phyloP scores from a whole-genome alignment of 2,888 invertebrate species.

The Ctena decussata region DNA sequence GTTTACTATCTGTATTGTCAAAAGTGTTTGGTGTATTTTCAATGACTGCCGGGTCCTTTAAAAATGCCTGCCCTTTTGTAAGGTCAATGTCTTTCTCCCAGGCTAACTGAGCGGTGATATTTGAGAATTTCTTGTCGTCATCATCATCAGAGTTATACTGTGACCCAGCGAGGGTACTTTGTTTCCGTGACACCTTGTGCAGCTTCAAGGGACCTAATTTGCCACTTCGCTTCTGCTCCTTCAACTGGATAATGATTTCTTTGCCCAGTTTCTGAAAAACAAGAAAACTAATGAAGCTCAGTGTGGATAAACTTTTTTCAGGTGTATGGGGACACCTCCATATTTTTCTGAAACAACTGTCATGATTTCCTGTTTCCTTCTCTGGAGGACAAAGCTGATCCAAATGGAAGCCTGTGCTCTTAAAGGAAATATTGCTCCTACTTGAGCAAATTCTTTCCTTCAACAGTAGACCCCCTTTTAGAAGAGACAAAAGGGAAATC shows the following conservation, averaged over 20 bases:
- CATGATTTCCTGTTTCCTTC: too few relatives aligned
- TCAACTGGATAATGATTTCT: conserved; percentile 80
- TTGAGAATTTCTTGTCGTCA: conserved; percentile 70
- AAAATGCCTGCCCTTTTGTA: conserved; percentile 76
- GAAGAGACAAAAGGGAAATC: too few relatives aligned
- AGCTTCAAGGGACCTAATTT: conserved; percentile 68
- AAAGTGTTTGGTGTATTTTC: conserved; percentile 37
- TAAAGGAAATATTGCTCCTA: too few relatives aligned
- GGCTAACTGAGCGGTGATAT: conserved; percentile 89
- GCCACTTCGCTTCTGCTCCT: conserved; percentile 74
- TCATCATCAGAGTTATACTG: conserved; percentile 49
- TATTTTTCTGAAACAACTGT: too few relatives aligned
- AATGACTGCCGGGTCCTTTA: conserved; percentile 60
- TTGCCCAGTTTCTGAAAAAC: conserved; percentile 81
- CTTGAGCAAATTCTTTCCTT: too few relatives aligned
- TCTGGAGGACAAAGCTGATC: too few relatives aligned
- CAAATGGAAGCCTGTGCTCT: too few relatives aligned
- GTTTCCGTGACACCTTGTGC: conserved; percentile 55
- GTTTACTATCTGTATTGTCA: not conserved
- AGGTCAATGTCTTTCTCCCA: conserved; percentile 92
- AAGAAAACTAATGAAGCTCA: too few relatives aligned
- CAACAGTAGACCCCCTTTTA: too few relatives aligned
- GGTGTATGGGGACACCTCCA: too few relatives aligned
- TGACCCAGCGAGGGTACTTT: conserved; percentile 6
- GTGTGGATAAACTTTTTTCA: too few relatives aligned